A percentile compares a stretch with the other conserved stretches of the same genome.
These are phyloP conservation scores for Penaeus monodon DNA, from an alignment of 2,888 invertebrate genomes.

Conservation along the genomic window DNA sequence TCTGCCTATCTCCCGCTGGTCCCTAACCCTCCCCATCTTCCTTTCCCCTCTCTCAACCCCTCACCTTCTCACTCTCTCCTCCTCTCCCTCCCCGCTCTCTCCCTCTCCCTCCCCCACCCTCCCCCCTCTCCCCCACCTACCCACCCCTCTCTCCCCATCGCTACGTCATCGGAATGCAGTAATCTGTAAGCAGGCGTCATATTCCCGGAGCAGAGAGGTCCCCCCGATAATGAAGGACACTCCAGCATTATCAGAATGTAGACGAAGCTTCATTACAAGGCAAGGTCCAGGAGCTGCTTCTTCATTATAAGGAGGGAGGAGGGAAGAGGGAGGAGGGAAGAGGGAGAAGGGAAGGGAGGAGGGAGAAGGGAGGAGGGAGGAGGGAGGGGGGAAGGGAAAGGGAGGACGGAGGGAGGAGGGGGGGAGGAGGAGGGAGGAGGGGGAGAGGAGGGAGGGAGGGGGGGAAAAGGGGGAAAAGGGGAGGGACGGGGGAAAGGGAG, in stretches of 20 bases:
- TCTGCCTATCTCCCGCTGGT: no score
- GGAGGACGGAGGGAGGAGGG: background rate
- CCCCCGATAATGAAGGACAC: no score
- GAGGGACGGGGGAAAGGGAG: no score
- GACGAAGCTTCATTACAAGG: background rate
- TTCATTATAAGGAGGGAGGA: background rate
- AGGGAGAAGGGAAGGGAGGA: no score
- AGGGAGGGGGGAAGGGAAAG: background rate
- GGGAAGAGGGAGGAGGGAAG: background rate
- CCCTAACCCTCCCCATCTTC: background rate
- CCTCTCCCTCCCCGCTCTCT: background rate
- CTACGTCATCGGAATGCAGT: background rate
- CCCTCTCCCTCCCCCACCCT: background rate
- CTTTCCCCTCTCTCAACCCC: background rate
- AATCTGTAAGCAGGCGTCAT: no score
- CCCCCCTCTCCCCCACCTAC: background rate
- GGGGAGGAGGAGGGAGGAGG: background rate
- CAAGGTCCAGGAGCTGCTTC: no score
- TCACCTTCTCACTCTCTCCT: background rate
- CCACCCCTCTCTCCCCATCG: background rate
- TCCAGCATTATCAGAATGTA: no score
- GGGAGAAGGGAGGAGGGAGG: background rate
- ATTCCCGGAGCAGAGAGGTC: no score
- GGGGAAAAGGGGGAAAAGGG: background rate
- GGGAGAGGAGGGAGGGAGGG: conserved; percentile 5